phyloP scores from a whole-genome alignment of 2,113 vertebrate species.

The Lethenteron reissneri region DNA sequence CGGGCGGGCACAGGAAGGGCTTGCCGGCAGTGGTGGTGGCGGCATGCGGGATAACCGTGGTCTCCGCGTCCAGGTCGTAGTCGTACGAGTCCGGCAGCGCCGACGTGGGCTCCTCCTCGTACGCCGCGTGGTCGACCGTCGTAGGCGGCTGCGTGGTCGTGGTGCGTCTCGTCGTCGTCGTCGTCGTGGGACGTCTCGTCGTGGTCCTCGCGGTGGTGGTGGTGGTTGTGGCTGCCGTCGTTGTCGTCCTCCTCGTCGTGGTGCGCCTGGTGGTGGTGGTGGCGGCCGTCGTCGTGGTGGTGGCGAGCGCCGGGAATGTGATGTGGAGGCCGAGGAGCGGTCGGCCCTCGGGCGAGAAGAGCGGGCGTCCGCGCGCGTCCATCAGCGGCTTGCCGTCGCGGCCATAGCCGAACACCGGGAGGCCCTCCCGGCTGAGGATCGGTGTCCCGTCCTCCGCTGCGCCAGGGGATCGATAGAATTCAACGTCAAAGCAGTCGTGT shows the following conservation, averaged over 20 bases:
- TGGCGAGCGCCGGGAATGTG: slow-evolving; percentile 15
- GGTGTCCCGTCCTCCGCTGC: slow-evolving; percentile 68
- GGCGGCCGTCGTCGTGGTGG: slow-evolving; percentile 24
- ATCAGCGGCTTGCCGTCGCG: slow-evolving; percentile 60
- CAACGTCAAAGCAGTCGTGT: too few species aligned
- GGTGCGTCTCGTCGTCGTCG: slow-evolving; percentile 23
- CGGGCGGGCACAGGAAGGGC: too few species aligned
- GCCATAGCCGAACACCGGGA: slow-evolving; percentile 71
- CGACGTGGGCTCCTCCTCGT: too few species aligned
- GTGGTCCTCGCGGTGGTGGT: slow-evolving; percentile 19
- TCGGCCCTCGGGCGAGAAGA: slow-evolving; percentile 72
- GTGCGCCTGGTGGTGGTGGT: slow-evolving; percentile 21
- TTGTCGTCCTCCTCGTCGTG: slow-evolving; percentile 20
- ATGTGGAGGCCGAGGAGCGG: slow-evolving; percentile 59
- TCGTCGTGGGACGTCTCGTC: slow-evolving; percentile 24
- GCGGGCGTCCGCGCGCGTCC: slow-evolving; percentile 58
- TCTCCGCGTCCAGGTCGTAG: too few species aligned
- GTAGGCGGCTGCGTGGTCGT: slow-evolving; percentile 15
- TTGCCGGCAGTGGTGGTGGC: too few species aligned
- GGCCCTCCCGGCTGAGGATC: slow-evolving; percentile 57
- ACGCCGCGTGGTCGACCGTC: too few species aligned
- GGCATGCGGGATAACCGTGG: too few species aligned
- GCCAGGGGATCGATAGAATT: slow-evolving; percentile 5
- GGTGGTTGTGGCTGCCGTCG: slow-evolving; percentile 19
- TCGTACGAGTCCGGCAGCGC: too few species aligned